phyloP scores from a whole-genome alignment of 1,140 invertebrate genomes.

The Macrobrachium rosenbergii region DNA sequence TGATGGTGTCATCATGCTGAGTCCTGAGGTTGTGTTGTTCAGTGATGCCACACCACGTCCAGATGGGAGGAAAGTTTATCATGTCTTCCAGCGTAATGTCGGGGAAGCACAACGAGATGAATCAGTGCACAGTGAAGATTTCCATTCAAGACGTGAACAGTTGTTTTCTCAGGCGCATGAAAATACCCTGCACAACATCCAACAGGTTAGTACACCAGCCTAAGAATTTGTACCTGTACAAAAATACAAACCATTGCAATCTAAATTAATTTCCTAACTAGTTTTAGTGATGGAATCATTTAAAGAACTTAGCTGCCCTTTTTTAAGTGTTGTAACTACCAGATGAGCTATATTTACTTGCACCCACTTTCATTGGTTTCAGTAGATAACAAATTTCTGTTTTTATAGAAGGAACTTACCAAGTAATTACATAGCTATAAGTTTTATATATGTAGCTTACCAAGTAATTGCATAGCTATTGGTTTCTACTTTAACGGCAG shows the following conservation, averaged over 20 bases:
- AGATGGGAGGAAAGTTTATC: slow-evolving; percentile 59
- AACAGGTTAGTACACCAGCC: slow-evolving; percentile 36
- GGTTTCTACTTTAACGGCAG: no score
- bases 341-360: no score
- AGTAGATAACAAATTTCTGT: no score
- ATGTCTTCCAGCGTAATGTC: slow-evolving; percentile 49
- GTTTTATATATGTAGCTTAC: no score
- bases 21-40: slow-evolving; percentile 55
- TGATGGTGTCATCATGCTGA: slow-evolving; percentile 63
- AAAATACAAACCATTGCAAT: neutral
- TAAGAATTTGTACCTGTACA: neutral
- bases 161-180: slow-evolving; percentile 58
- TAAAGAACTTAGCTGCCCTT: no score
- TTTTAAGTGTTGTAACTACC: no score
- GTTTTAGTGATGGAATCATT: no score
- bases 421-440: no score
- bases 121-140: slow-evolving; percentile 34
- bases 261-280: neutral
- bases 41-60: slow-evolving; percentile 60
- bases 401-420: no score
- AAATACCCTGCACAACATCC: slow-evolving; percentile 55
- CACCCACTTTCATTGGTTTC: no score
- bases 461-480: no score
- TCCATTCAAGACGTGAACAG: slow-evolving; percentile 47
- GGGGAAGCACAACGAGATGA: slow-evolving; percentile 50